Evolutionary conservation across 2,888 invertebrate species (phyloP), one percentile per base, ranked within the genome.

Genomic region (Melikaiella ostensackeni): DNA sequence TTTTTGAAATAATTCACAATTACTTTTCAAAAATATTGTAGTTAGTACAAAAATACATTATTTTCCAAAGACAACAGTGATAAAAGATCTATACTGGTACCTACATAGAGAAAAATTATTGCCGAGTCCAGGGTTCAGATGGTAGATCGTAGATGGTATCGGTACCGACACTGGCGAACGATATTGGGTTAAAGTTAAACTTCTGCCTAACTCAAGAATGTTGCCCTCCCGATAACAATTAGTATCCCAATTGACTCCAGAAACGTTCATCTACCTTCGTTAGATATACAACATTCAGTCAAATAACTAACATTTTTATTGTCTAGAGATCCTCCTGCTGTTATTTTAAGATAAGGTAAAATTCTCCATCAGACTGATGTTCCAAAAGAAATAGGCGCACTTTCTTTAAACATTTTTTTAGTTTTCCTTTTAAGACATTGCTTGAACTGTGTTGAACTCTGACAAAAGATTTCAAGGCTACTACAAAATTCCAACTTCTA

Each of bases 261-360:
- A 42, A 64, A 42, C 63, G 21, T 64, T 64, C 64, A 64, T 64
- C 64, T 64, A 21, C 38, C 35, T 64, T 64, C 35, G 35, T 64
- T 64, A 64, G 21, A 42, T 38, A 64, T 27, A 42, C 66, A 19
- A 66, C 66, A 27, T 66, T 24, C 42, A 27, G 46, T 66, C 66
- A 66, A 66, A 66, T 66, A 66, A 66, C 27, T 66, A 46, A 42
- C 66, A 66, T 66, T 66, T 27, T 42, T 46, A 66, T 66, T 46
- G 24, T 38, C 46, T 66, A 46, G 46, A 66, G 50, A 50, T 50
- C n/a, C n/a, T 16, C n/a, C 8, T n/a, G 2, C 50, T 19, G 8
- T 50, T 50, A n/a, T 50, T 50, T 50, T 9, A 19, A 50, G 50
- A 50, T 50, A 50, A 50, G 50, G 9, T 50, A 19, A 50, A n/a